Evolutionary conservation across 2,797 vertebrate species (phyloP).

Genomic region (Gila robusta): DNA sequence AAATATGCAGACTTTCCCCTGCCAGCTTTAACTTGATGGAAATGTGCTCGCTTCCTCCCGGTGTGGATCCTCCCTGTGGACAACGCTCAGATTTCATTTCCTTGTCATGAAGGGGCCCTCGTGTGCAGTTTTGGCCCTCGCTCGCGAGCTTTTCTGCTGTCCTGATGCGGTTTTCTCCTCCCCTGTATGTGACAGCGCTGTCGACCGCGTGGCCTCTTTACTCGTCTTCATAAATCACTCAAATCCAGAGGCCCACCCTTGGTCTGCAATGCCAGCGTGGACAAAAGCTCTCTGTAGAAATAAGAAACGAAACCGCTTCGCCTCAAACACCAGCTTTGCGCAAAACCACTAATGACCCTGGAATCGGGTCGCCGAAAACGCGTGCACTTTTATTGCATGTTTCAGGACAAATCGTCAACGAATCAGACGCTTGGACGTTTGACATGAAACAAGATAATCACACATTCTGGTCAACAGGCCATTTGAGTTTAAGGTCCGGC

Average conservation of each 20-base stretch:
- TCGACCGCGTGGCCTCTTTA: slow-evolving; percentile 45
- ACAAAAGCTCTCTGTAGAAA: slow-evolving; percentile 64
- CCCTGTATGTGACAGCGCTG: slow-evolving; percentile 50
- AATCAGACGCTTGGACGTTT: slow-evolving; percentile 52
- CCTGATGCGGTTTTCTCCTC: slow-evolving; percentile 46
- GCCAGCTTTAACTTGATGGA: slow-evolving; percentile 59
- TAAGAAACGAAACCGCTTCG: slow-evolving; percentile 51
- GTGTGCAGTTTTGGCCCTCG: slow-evolving; percentile 35
- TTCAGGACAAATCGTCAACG: slow-evolving; percentile 55
- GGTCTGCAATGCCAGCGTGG: slow-evolving; percentile 39
- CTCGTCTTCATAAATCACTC: slow-evolving; percentile 65
- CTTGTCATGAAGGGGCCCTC: slow-evolving; percentile 48
- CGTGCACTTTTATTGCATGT: slow-evolving; percentile 58
- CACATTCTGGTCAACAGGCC: slow-evolving; percentile 62
- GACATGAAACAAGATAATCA: slow-evolving; percentile 64
- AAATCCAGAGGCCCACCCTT: slow-evolving; percentile 43
- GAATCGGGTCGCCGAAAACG: slow-evolving; percentile 51
- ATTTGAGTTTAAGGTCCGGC: slow-evolving; percentile 44
- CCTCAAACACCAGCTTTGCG: slow-evolving; percentile 67
- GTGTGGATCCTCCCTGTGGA: slow-evolving; percentile 38
- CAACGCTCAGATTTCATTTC: slow-evolving; percentile 46
- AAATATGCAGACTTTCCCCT: slow-evolving; percentile 44
- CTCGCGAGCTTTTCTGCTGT: slow-evolving; percentile 45
- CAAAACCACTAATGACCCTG: slow-evolving; percentile 54
- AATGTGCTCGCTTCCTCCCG: slow-evolving; percentile 59